A percentile compares a stretch with the other conserved stretches of the same genome.
Conservation (phyloP, 2,113 vertebrate species). For the Sinocyclocheilus rhinocerous region DNA sequence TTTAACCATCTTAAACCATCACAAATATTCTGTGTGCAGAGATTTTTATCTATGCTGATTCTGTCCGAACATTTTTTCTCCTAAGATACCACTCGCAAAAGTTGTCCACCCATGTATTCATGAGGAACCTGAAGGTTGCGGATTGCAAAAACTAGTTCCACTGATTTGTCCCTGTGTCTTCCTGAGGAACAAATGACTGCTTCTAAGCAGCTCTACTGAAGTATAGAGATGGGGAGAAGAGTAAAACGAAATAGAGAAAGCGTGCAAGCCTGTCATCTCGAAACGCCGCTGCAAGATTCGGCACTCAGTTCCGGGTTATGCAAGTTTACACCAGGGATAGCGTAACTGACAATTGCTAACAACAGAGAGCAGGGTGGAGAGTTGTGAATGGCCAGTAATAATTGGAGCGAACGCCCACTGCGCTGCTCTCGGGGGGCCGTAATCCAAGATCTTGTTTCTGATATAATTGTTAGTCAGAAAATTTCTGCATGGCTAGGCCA, state of each 20-base stretch:
- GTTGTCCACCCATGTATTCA: constrained; percentile 26
- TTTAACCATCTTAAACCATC: not conserved
- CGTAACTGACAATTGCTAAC: constrained; percentile 84
- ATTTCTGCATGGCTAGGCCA: constrained; percentile 81
- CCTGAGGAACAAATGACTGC: constrained; percentile 50
- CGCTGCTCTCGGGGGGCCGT: constrained; percentile 76
- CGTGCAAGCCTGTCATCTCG: constrained; percentile 73
- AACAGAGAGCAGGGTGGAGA: constrained; percentile 78
- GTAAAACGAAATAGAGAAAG: constrained; percentile 45
- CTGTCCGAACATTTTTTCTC: not conserved
- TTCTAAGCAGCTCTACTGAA: constrained; percentile 47
- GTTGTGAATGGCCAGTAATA: constrained; percentile 84
- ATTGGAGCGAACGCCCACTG: constrained; percentile 82
- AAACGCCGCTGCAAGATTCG: constrained; percentile 78
- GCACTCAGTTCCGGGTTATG: constrained; percentile 80
- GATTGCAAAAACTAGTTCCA: constrained; percentile 42
- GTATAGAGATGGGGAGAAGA: constrained; percentile 50
- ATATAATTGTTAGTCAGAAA: constrained; percentile 89
- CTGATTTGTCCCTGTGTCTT: constrained; percentile 55
- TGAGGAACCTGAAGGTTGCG: constrained; percentile 25
- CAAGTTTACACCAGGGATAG: constrained; percentile 81
- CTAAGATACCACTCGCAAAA: constrained; percentile 20
- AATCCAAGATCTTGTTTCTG: constrained; percentile 86
- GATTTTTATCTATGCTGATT: not conserved
- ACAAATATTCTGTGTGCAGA: not conserved